A percentile compares a stretch with the other conserved stretches of the same genome.
Evolutionary conservation across 1,140 invertebrate species (phyloP).

Genomic region (Leptopilina boulardi): DNA sequence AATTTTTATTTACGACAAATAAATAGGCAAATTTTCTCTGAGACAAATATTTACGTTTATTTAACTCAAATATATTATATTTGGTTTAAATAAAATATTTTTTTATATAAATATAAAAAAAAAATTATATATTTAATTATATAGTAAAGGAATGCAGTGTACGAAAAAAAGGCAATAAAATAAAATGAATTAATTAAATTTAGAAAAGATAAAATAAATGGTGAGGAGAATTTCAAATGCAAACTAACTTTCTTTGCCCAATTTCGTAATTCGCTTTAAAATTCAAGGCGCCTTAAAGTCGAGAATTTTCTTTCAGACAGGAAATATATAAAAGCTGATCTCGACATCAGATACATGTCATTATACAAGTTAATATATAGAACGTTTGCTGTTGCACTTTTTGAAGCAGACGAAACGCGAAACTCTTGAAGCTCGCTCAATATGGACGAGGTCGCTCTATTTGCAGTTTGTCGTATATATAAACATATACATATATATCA

Average conservation of each 20-base stretch:
- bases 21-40: too few relatives aligned
- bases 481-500: neutral
- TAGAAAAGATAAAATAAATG: neutral
- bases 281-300: conserved; percentile 5
- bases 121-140: too few relatives aligned
- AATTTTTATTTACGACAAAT: too few relatives aligned
- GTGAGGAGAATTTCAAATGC: neutral
- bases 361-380: conserved; percentile 15
- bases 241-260: conserved; percentile 2
- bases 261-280: conserved; percentile 6
- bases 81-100: too few relatives aligned
- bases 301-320: conserved; percentile 16
- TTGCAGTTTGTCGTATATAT: conserved; percentile 14
- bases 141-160: too few relatives aligned
- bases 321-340: conserved; percentile 17
- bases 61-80: too few relatives aligned
- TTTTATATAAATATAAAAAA: too few relatives aligned
- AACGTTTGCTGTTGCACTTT: neutral
- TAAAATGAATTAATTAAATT: neutral
- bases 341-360: conserved; percentile 16
- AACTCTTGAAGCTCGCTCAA: neutral
- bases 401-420: conserved; percentile 3
- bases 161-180: neutral
- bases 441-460: conserved; percentile 7
- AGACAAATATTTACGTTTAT: too few relatives aligned